Percentiles rank a stretch among this genome's conserved stretches.
These are phyloP conservation scores for Centropristis striata DNA, from an alignment of 2,113 vertebrate genomes.

Conservation along the genomic window DNA sequence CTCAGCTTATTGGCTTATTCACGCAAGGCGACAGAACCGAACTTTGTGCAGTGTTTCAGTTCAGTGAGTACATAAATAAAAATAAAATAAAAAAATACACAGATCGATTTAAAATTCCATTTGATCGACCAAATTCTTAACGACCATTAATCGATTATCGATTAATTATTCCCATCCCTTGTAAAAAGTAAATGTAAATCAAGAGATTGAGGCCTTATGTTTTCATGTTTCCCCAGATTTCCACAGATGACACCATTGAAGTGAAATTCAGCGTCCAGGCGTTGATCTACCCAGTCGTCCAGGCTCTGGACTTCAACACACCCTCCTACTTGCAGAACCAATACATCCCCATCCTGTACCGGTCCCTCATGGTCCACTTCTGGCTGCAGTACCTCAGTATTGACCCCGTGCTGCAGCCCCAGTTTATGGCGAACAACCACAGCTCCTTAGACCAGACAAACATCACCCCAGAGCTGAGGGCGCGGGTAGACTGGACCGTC, in stretches of 20 bases:
- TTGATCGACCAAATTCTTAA: no score
- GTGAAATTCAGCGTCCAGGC: constrained; percentile 87
- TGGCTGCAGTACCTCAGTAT: constrained; percentile 93
- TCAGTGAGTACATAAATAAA: no score
- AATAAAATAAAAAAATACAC: no score
- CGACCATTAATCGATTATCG: no score
- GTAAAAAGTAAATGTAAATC: not conserved
- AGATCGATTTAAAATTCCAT: no score
- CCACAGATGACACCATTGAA: constrained; percentile 51
- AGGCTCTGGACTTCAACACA: constrained; percentile 93
- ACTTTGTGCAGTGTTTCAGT: no score
- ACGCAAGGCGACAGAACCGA: no score
- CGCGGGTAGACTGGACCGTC: constrained; percentile 89
- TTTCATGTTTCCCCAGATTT: constrained; percentile 53
- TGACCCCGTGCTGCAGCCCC: constrained; percentile 80
- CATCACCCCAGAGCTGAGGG: constrained; percentile 77
- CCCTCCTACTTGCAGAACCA: constrained; percentile 91
- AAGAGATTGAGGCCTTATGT: not conserved
- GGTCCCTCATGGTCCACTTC: constrained; percentile 87
- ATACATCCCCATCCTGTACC: constrained; percentile 84
- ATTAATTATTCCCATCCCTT: no score
- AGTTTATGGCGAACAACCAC: constrained; percentile 91
- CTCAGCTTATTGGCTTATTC: no score
- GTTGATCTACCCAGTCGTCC: constrained; percentile 92
- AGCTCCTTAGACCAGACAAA: constrained; percentile 84